phyloP scores from a whole-genome alignment of 2,113 vertebrate species.

The Dromas ardeola region DNA sequence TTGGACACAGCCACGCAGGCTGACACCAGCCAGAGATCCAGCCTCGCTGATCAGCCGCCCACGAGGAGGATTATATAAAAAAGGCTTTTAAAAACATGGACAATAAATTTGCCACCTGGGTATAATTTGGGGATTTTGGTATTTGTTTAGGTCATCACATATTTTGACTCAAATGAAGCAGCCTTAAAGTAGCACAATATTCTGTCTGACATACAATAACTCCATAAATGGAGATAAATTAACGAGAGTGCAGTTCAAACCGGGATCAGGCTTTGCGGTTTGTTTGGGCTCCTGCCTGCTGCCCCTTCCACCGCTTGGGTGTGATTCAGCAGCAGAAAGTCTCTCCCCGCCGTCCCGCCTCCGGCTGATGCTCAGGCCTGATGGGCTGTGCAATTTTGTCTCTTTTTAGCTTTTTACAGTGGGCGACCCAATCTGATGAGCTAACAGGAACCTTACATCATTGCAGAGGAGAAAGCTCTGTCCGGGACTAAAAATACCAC shows the following conservation, averaged over 20 bases:
- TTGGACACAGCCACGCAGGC: background rate
- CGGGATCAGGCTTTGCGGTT: background rate
- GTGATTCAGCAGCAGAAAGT: background rate
- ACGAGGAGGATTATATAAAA: background rate
- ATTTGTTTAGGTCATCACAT: slow-evolving; percentile 54
- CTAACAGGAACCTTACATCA: slow-evolving; percentile 7
- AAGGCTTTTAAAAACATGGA: background rate
- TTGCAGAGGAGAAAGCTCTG: background rate
- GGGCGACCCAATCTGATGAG: background rate
- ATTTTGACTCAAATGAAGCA: slow-evolving; percentile 12
- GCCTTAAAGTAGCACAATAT: background rate
- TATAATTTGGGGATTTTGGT: background rate
- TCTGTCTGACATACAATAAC: background rate
- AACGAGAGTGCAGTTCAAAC: slow-evolving; percentile 1
- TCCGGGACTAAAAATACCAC: slow-evolving; percentile 1
- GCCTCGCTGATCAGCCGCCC: background rate
- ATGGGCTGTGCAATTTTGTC: background rate
- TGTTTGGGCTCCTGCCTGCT: slow-evolving; percentile 1
- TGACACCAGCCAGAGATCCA: background rate
- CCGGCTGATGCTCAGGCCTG: background rate
- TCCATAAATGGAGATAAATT: slow-evolving; percentile 50
- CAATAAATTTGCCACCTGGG: slow-evolving; percentile 38
- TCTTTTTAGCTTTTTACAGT: background rate
- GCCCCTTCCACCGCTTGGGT: background rate
- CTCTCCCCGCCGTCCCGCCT: background rate